Evolutionary conservation across 2,888 invertebrate genomes (phyloP).

Genomic region (Brachypalpus laphriformis): DNA sequence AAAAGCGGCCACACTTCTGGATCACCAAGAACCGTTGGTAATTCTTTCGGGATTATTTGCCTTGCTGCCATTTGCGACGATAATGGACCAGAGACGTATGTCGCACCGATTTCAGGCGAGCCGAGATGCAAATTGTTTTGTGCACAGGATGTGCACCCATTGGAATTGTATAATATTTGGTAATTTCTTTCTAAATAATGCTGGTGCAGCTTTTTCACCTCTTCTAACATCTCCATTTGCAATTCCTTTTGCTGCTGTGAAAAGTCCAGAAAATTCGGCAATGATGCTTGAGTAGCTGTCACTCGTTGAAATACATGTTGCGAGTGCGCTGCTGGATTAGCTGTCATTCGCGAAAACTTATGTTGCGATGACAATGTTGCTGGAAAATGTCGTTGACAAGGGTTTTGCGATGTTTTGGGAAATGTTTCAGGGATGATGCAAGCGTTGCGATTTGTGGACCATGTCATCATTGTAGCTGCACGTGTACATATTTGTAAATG

Average conservation of each 20-base stretch:
- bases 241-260: neutral
- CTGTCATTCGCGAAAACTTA: no score
- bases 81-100: neutral
- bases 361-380: no score
- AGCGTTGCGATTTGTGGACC: neutral
- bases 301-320: no score
- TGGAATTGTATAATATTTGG: no score
- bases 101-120: neutral
- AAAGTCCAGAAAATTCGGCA: no score
- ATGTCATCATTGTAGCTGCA: constrained; percentile 1
- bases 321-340: no score
- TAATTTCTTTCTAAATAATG: neutral
- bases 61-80: no score
- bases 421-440: no score
- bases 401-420: neutral
- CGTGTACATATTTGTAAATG: constrained; percentile 5
- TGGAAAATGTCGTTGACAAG: neutral
- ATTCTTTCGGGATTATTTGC: neutral
- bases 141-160: no score
- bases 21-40: neutral
- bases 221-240: neutral
- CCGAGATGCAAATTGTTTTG: no score
- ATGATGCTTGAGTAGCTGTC: no score
- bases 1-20: neutral
- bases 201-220: neutral